Conservation (phyloP, 2,113 vertebrate genomes). For the Thunnus thynnus region DNA sequence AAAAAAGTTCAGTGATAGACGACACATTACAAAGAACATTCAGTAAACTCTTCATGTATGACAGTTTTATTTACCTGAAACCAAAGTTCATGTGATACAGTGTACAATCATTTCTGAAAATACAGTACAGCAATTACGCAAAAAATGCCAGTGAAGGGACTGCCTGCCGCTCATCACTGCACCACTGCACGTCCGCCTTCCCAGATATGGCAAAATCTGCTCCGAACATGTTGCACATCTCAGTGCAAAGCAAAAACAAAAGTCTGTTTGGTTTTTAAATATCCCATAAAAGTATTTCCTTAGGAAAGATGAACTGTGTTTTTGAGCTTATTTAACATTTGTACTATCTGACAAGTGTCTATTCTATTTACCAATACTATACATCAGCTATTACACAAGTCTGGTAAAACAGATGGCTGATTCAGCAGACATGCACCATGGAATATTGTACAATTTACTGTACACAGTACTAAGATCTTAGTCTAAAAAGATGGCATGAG, state of each 20-base stretch:
- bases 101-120: constrained; percentile 88
- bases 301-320: constrained; percentile 87
- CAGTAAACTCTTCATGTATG: constrained; percentile 81
- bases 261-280: constrained; percentile 86
- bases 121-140: constrained; percentile 90
- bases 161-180: constrained; percentile 79
- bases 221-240: constrained; percentile 90
- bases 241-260: constrained; percentile 86
- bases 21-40: not conserved
- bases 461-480: constrained; percentile 82
- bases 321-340: constrained; percentile 87
- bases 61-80: constrained; percentile 96
- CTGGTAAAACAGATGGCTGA: constrained; percentile 87
- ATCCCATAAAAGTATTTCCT: constrained; percentile 85
- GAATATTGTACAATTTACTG: constrained; percentile 84
- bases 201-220: constrained; percentile 83
- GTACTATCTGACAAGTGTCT: constrained; percentile 78
- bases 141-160: constrained; percentile 84
- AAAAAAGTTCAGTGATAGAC: not conserved
- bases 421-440: constrained; percentile 91
- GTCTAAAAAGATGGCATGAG: constrained; percentile 81
- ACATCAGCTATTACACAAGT: constrained; percentile 89
- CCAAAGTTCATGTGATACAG: constrained; percentile 90
- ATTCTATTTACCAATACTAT: constrained; percentile 88
- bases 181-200: constrained; percentile 86